Base-by-base conservation (phyloP, 92 coral and sea anemone genomes). In the Plumapathes pennacea region DNA sequence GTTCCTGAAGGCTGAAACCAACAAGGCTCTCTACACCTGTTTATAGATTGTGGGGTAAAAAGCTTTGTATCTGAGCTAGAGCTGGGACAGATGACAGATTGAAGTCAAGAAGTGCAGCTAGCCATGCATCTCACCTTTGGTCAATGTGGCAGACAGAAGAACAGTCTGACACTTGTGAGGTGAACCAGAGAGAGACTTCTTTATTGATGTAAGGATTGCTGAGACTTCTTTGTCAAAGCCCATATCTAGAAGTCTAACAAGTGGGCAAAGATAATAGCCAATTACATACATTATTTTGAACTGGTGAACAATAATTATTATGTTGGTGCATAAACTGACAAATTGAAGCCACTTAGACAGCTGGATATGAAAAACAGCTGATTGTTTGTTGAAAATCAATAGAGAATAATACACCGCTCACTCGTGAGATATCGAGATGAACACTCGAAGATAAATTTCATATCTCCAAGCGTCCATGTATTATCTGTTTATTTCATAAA, bases 191-290 rank as follows among this genome's bases (percentile, higher is more conserved):
- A 64, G 50, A 7, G 85, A 77, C n/a, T 83, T 57, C 67, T 79
- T 83, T 30, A 91, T 69, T 25, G 84, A 78, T 24, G 78, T 69
- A 3, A 91, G 62, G 19, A 91, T 80, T n/a, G 85, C 69, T 4
- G 92, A 80, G 2, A 91, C 79, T 45, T 91, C 91, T 56, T 83
- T 77, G 66, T 91, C 97, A 84, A 91, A 91, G 6, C 97, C 97
- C 64, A 91, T 66, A 38, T 91, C 97, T 28, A 91, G 85, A 11
- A 91, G 54, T 51, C 97, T 90, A 54, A 15, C 45, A 57, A 11
- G n/a, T n/a, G n/a, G n/a, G n/a, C n/a, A n/a, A n/a, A n/a, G n/a
- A n/a, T n/a, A n/a, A n/a, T n/a, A n/a, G n/a, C n/a, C n/a, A n/a
- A n/a, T n/a, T n/a, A n/a, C n/a, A n/a, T n/a, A n/a, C n/a, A n/a